Base-by-base conservation (phyloP, 2,888 invertebrate genomes). In the Saturnia pavonia region DNA sequence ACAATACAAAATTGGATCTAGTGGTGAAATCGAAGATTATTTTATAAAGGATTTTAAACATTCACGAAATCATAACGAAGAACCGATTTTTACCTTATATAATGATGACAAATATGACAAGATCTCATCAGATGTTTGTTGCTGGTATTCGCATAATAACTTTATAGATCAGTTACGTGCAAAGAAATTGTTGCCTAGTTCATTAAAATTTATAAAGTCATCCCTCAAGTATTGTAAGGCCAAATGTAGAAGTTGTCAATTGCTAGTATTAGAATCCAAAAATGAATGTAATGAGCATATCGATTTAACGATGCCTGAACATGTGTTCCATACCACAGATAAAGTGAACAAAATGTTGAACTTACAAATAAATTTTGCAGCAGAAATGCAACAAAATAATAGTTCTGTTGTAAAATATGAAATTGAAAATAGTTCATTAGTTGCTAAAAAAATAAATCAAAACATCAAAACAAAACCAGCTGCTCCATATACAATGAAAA, bases 61-160 rank as follows among this genome's bases (percentile, higher is more conserved):
- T 40, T 68, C 19, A 40, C 16, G 42, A 70, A 22, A n/a, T 4
- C 65, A 71, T 11, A 25, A 65, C 48, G 16, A 34, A 25, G 48
- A 42, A 16, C 9, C 65, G 11, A 51, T 70, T 45, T n/a, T 45
- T 48, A 72, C 25, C 25, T 54, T 16, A 34, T 74, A 72, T 69
- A 66, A 66, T 34, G 66, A 42, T 40, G 48, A 22, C 67, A 51
- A 42, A 63, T 67, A 48, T 51, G 22, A 65, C 14, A 27, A 45
- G 16, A 45, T 69, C 12, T 25, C 70, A 0, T 25, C 34, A 34
- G 8, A 70, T 40, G 72, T 78, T 68, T 83, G 84, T 74, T 85
- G 85, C 73, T 85, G 84, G 85, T 78, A 73, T 72, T 75, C 69
- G 45, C 77, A 81, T 14, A 78, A 85, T 75, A 73, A 74, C 11